Conservation (phyloP, 2,797 vertebrate genomes). For the Natrix natrix region DNA sequence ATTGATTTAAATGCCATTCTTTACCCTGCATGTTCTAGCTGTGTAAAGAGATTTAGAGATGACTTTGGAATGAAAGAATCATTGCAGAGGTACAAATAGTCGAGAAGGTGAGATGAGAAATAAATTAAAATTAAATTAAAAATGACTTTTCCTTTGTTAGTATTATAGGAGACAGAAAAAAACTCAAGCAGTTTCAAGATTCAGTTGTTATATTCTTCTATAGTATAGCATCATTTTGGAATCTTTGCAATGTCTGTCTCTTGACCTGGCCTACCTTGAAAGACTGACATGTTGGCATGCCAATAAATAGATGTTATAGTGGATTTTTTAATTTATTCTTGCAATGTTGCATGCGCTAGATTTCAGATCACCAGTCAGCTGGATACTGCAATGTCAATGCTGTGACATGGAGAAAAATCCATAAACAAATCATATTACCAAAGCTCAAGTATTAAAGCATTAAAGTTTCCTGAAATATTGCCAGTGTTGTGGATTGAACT, state of each 20-base stretch:
- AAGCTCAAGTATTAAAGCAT: slow-evolving; percentile 20
- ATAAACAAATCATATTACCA: background rate
- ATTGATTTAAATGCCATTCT: background rate
- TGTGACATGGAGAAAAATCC: background rate
- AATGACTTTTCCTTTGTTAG: background rate
- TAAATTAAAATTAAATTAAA: background rate
- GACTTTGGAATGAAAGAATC: background rate
- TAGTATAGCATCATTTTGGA: background rate
- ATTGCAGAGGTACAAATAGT: background rate
- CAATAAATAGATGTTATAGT: background rate
- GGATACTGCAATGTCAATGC: fast-evolving
- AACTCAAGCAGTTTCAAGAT: background rate
- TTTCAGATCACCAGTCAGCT: slow-evolving; percentile 7
- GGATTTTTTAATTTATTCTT: fast-evolving
- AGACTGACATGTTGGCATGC: background rate
- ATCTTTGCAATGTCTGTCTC: background rate
- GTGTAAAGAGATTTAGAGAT: background rate
- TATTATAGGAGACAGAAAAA: background rate
- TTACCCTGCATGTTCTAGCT: background rate
- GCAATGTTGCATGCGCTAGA: background rate
- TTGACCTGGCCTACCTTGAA: background rate
- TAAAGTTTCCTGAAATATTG: slow-evolving; percentile 5
- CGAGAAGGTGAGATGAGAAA: background rate
- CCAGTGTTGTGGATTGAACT: background rate
- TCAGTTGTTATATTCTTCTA: background rate